phyloP scores from a whole-genome alignment of 2,888 invertebrate species.

The Dryadula phaetusa region DNA sequence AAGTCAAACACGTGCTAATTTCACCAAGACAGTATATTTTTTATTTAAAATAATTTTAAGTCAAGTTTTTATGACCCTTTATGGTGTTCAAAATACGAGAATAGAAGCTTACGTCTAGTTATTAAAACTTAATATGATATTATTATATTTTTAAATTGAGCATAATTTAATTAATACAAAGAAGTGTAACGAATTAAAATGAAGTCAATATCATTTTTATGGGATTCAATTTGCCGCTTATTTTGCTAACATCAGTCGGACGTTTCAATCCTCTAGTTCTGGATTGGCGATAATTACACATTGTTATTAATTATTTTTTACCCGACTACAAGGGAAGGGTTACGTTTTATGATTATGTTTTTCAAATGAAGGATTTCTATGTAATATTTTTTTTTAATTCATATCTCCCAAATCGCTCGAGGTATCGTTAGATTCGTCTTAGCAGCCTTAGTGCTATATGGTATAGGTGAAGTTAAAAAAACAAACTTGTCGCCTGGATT shows the following conservation, averaged over 20 bases:
- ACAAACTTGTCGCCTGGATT: too few relatives aligned
- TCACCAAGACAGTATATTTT: neutral
- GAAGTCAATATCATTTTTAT: slow-evolving; percentile 9
- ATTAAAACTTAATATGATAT: neutral
- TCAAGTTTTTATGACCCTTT: slow-evolving; percentile 1
- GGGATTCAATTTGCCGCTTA: slow-evolving; percentile 15
- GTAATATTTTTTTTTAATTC: too few relatives aligned
- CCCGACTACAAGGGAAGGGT: neutral
- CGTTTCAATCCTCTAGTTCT: neutral
- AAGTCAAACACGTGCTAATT: neutral
- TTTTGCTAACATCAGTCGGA: slow-evolving; percentile 3
- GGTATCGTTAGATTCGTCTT: too few relatives aligned
- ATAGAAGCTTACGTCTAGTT: neutral
- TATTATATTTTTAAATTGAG: neutral
- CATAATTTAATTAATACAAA: slow-evolving; percentile 17
- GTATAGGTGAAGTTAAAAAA: too few relatives aligned
- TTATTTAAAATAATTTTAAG: neutral
- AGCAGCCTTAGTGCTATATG: too few relatives aligned
- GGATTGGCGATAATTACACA: neutral
- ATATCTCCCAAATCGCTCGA: too few relatives aligned
- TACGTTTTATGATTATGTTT: too few relatives aligned
- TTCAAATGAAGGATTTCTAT: too few relatives aligned
- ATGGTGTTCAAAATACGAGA: neutral
- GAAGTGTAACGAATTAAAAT: slow-evolving; percentile 9
- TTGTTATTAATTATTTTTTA: neutral